Evolutionary conservation across 2,888 invertebrate species (phyloP).

Genomic region (Drosophila conformis): DNA sequence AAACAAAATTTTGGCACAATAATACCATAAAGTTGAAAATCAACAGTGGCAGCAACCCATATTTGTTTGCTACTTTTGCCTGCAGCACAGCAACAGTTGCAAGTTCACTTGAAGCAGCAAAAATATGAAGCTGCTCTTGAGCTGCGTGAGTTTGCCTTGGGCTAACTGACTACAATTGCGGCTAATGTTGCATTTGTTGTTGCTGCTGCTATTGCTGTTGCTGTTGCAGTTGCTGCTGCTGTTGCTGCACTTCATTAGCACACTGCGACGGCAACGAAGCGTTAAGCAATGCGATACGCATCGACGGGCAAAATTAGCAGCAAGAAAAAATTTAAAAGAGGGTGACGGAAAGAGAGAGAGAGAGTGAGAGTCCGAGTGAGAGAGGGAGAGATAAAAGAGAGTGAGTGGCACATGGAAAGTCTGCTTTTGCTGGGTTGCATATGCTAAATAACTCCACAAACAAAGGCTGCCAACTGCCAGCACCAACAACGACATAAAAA

Average conservation of each 20-base stretch:
- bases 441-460: slow-evolving; percentile 46
- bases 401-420: slow-evolving; percentile 24
- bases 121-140: slow-evolving; percentile 22
- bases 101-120: background rate
- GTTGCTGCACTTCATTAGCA: slow-evolving; percentile 72
- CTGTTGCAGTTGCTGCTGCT: slow-evolving; percentile 10
- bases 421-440: slow-evolving; percentile 30
- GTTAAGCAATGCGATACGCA: slow-evolving; percentile 67
- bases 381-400: slow-evolving; percentile 9
- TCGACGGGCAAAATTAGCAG: slow-evolving; percentile 54
- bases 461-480: slow-evolving; percentile 21
- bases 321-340: slow-evolving; percentile 9
- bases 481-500: slow-evolving; percentile 28
- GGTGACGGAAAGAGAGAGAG: background rate
- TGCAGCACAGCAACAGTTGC: slow-evolving; percentile 25
- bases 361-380: background rate
- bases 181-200: slow-evolving; percentile 38
- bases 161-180: slow-evolving; percentile 27
- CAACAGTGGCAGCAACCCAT: slow-evolving; percentile 7
- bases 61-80: slow-evolving; percentile 19
- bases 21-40: background rate
- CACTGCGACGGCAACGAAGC: slow-evolving; percentile 68
- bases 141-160: slow-evolving; percentile 28
- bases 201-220: slow-evolving; percentile 37
- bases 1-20: slow-evolving; percentile 12